phyloP scores from a whole-genome alignment of 1,140 invertebrate species.

The Halictus rubicundus region DNA sequence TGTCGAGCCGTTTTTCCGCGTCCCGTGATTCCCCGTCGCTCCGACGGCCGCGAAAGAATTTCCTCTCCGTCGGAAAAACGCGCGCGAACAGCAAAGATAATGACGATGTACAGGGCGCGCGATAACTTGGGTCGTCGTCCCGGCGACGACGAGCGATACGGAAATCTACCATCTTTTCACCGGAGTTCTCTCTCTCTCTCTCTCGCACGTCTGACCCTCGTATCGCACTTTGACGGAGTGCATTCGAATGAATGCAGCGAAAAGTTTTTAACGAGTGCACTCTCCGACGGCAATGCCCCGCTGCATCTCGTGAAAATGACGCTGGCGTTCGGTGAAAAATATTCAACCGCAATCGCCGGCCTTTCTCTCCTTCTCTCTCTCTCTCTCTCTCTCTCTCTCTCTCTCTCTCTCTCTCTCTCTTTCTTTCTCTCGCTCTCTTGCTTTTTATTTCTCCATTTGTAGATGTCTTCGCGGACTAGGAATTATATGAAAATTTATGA shows the following conservation, averaged over 20 bases:
- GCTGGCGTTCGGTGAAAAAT: constrained; percentile 20
- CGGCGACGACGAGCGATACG: constrained; percentile 14
- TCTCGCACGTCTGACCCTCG: constrained; percentile 36
- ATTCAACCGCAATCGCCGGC: constrained; percentile 21
- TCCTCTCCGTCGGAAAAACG: constrained; percentile 15
- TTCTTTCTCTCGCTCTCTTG: no score
- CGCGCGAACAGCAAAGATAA: constrained; percentile 32
- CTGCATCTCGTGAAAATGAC: constrained; percentile 25
- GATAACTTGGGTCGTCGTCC: constrained; percentile 28
- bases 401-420: no score
- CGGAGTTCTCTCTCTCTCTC: constrained; percentile 31
- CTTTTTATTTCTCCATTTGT: no score
- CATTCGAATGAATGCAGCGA: constrained; percentile 39
- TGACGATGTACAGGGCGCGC: constrained; percentile 16
- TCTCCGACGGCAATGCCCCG: constrained; percentile 21
- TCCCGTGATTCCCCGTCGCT: constrained; percentile 1
- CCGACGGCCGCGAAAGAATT: background rate
- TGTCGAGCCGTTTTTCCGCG: background rate
- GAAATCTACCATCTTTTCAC: constrained; percentile 38
- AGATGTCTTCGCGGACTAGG: no score
- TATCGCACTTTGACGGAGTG: constrained; percentile 41
- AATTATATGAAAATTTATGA: no score
- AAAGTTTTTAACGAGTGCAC: constrained; percentile 51
- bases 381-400: no score
- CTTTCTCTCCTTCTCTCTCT: no score